Conservation (phyloP, 2,888 invertebrate genomes). For the Nomada lathburiana region DNA sequence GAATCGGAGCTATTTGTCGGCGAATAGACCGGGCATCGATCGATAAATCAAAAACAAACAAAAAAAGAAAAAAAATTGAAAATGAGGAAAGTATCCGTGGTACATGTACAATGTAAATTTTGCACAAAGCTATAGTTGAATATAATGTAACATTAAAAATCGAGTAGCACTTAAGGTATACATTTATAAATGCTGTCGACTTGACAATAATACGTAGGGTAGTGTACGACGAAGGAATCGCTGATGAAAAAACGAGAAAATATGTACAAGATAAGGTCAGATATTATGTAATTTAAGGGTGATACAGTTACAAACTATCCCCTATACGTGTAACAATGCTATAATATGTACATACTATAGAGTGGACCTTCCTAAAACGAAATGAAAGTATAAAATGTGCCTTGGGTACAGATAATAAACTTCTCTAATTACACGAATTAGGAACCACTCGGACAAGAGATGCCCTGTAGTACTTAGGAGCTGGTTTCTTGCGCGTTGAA, state of each 20-base stretch:
- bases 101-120: slow-evolving; percentile 81
- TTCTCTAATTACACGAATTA: slow-evolving; percentile 72
- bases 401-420: slow-evolving; percentile 82
- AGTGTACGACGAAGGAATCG: slow-evolving; percentile 68
- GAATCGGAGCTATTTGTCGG: neutral
- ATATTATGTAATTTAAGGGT: slow-evolving; percentile 50
- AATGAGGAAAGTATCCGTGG: slow-evolving; percentile 45
- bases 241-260: slow-evolving; percentile 25
- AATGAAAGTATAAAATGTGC: slow-evolving; percentile 84
- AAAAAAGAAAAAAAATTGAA: neutral
- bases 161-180: slow-evolving; percentile 64
- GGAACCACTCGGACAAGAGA: slow-evolving; percentile 69
- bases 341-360: slow-evolving; percentile 72
- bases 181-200: slow-evolving; percentile 82
- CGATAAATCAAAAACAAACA: neutral
- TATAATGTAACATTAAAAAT: slow-evolving; percentile 74
- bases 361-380: slow-evolving; percentile 78
- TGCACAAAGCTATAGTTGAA: slow-evolving; percentile 82
- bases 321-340: slow-evolving; percentile 67
- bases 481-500: slow-evolving; percentile 68
- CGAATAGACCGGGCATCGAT: slow-evolving; percentile 5
- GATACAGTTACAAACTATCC: slow-evolving; percentile 65
- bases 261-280: slow-evolving; percentile 65
- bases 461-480: slow-evolving; percentile 73
- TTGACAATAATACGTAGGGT: slow-evolving; percentile 83